Conservation (phyloP, 1,140 invertebrate genomes). For the Sogatella furcifera region DNA sequence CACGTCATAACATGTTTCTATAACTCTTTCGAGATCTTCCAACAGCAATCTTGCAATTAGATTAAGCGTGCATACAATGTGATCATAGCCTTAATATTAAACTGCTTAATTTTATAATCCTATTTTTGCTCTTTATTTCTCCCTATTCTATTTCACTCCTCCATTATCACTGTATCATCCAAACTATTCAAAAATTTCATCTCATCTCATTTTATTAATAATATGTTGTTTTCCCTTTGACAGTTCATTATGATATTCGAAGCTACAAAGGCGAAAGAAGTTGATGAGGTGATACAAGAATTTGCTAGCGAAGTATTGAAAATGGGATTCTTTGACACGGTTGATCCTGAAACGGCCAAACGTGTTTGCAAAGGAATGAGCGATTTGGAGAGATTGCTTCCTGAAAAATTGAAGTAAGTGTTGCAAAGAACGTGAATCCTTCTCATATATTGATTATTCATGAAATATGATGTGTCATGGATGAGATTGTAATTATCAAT, state of each 20-base stretch:
- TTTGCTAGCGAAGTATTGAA: constrained; percentile 21
- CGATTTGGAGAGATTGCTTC: constrained; percentile 19
- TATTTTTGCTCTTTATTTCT: too few relatives aligned
- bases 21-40: too few relatives aligned
- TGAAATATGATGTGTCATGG: not conserved
- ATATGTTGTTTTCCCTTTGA: constrained; percentile 13
- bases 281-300: constrained; percentile 19
- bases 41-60: too few relatives aligned
- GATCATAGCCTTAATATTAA: too few relatives aligned
- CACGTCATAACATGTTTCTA: too few relatives aligned
- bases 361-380: constrained; percentile 17
- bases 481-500: too few relatives aligned
- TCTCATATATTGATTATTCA: not conserved
- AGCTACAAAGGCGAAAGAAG: constrained; percentile 17
- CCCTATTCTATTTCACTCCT: too few relatives aligned
- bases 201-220: constrained; percentile 2
- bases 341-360: constrained; percentile 20
- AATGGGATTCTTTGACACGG: constrained; percentile 22
- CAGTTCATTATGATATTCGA: constrained; percentile 26
- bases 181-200: too few relatives aligned
- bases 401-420: constrained; percentile 19
- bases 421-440: too few relatives aligned
- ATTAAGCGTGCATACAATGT: too few relatives aligned
- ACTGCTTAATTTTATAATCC: too few relatives aligned
- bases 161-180: too few relatives aligned